Evolutionary conservation across 1,140 invertebrate genomes (phyloP), one percentile per base, ranked within the genome.

Genomic region (Solen grandis): DNA sequence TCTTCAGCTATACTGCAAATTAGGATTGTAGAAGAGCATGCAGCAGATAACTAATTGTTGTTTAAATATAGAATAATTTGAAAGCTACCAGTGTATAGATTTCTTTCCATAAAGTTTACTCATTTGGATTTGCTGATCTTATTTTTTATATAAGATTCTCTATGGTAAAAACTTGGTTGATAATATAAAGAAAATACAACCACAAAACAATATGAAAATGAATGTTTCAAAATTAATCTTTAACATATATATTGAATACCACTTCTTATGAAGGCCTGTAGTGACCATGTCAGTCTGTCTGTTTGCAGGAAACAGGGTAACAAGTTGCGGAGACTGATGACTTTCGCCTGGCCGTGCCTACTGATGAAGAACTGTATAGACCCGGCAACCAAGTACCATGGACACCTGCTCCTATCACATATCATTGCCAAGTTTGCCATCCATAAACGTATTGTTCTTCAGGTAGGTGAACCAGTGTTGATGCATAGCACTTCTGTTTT

Each of bases 391-490:
- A 95, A 98, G 89, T 99, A 99, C 90, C 98, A 99, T 90, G 98
- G 98, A 0, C 98, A 99, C 92, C 92, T 99, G n/a, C 92, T 99
- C 16, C 94, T 99, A 0, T 96, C 97, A 84, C 98, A 99, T 87
- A 99, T 99, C 82, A 99, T 99, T 78, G 97, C 98, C 2, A 99
- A 99, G 91, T 98, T 99, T 93, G 97, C 98, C 14, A 99, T 99
- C 85, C 97, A 99, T 92, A 98, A 98, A 86, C 94, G 97, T 85
- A 99, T 99, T 83, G 97, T 99, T 0, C 92, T 99, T 5, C 98
- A 99, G 95, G 95, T 93, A 70, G n/a, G 73, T 14, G 10, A n/a
- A 4, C 22, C 27, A 46, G 19, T 19, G 8, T 46, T n/a, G n/a
- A n/a, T n/a, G n/a, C n/a, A 46, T 46, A 46, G 41, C 19, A 19